A percentile compares a stretch with the other conserved stretches of the same genome.
phyloP scores from a whole-genome alignment of 2,113 vertebrate genomes.

The Pteruthius melanotis region DNA sequence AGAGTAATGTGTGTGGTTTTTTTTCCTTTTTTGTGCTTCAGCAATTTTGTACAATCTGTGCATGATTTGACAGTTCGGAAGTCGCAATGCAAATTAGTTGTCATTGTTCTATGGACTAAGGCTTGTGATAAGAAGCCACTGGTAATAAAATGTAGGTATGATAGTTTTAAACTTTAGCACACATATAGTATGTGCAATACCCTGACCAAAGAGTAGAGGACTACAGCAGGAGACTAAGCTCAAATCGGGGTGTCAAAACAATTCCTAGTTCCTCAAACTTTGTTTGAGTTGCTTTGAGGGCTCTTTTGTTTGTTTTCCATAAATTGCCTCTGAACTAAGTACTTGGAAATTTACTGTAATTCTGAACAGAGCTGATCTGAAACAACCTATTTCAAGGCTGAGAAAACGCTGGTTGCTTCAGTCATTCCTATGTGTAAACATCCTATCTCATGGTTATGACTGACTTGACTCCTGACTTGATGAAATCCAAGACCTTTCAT shows the following conservation, averaged over 20 bases:
- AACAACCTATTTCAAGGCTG: neutral
- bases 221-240: neutral
- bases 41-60: neutral
- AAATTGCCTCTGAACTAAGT: neutral
- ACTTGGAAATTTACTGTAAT: neutral
- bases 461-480: neutral
- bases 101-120: neutral
- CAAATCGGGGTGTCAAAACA: neutral
- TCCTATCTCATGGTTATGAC: neutral
- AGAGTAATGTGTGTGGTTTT: neutral
- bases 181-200: neutral
- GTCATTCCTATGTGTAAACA: neutral
- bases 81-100: neutral
- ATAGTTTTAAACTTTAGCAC: neutral
- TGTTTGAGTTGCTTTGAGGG: neutral
- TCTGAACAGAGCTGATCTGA: neutral
- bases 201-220: neutral
- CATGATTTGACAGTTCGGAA: neutral
- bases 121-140: neutral
- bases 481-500: neutral
- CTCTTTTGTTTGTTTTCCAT: neutral
- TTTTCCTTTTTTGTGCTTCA: neutral
- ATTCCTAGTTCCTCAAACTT: neutral
- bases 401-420: neutral
- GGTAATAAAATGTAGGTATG: neutral